Evolutionary conservation across 2,888 invertebrate species (phyloP), one percentile per base, ranked within the genome.

Genomic region (Agrochola litura): DNA sequence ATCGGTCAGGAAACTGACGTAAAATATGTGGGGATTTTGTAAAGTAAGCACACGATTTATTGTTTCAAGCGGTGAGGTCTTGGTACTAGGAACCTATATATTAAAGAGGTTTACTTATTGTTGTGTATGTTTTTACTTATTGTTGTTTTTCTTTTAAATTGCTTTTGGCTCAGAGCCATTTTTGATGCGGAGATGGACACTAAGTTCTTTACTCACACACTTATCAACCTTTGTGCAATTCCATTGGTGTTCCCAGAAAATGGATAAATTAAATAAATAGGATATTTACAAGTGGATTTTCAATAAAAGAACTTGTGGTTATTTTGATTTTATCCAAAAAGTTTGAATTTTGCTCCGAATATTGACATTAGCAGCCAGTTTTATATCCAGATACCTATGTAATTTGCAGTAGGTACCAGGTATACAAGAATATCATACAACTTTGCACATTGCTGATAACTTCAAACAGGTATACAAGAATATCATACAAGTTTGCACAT

Each of bases 21-120:
- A 63, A 84, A 77, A 73, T 77, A 85, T 82, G 85, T 73, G 72
- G 69, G 71, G 84, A 84, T 77, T 83, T 83, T 84, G 81, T 84
- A 58, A 81, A 84, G 61, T 61, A 65, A 61, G 61, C 61, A 76
- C 25, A 54, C 61, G 72, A 83, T 83, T 83, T 83, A 83, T 81
- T 81, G 43, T 72, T 77, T 65, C 77, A 0, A 81, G 43, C 49
- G 43, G 73, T 77, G 73, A 16, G 79, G 83, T 82, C 73, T 60
- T 6, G 52, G 76, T 83, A 83, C 82, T 58, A 84, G 81, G 85
- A 82, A 84, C 67, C 25, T 22, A 84, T 76, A 68, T 65, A 56
- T 70, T 16, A 58, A 79, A 22, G 41, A 64, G 66, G 70, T 80
- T 41, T 54, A 63, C 46, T 63, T 46, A 52, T 12, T n/a, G 56